Evolutionary conservation across 2,888 invertebrate genomes (phyloP), one percentile per base, ranked within the genome.

Genomic region (Ommatoiulus sabulosus): DNA sequence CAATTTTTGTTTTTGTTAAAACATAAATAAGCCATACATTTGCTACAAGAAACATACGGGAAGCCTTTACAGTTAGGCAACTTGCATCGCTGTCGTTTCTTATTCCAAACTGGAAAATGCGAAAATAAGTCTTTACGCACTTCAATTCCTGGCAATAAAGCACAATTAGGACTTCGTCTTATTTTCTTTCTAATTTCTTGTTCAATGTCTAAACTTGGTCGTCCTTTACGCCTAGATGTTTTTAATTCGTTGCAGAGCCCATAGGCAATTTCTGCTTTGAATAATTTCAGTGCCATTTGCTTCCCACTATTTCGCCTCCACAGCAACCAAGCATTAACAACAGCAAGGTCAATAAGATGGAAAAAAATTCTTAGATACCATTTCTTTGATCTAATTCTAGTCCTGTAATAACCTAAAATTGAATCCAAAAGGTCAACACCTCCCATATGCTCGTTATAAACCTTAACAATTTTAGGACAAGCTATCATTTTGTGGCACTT

Each of bases 351-450:
- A 5, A 88, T 6, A 6, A 84, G 43, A 35, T 88, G 88, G 35
- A 85, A 88, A 88, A 88, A 88, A 7, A 88, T 88, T 20, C 88
- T 7, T 10, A 84, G 72, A 35, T 88, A 88, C 88, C 88, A 88
- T n/a, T 44, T n/a, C 10, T 84, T n/a, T 43, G 88, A 88, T 85
- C 84, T 87, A 7, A 88, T 57, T 44, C 17, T 87, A 10, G n/a
- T 57, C 43, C 88, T 88, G 86, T 88, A 87, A 24, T 57, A 63
- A 15, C 63, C 88, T 10, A 88, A 24, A n/a, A 88, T 57, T 5
- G 63, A 88, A 63, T 88, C 88, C 43, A 87, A 12, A 17, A 63
- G 20, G 12, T 88, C 88, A 6, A 88, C 88, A 7, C 88, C 88
- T 87, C 88, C 88, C 88, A 88, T 88, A 86, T 57, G 63, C 4